phyloP scores from a whole-genome alignment of 2,113 vertebrate species.

The Geococcyx californianus region DNA sequence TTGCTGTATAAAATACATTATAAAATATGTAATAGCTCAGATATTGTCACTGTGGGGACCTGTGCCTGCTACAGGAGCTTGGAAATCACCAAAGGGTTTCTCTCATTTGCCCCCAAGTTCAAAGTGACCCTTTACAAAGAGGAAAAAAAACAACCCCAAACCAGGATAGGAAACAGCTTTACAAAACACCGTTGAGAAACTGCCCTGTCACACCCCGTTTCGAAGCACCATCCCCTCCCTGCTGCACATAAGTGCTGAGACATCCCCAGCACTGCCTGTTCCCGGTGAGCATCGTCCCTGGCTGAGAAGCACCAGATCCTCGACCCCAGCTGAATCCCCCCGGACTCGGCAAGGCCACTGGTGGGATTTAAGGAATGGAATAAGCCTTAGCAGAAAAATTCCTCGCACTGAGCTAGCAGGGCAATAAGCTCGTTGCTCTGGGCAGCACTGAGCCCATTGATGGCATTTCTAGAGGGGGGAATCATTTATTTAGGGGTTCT shows the following conservation, averaged over 20 bases:
- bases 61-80: background rate
- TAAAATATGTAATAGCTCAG: background rate
- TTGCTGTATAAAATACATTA: no score
- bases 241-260: constrained; percentile 2
- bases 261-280: background rate
- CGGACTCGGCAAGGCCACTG: background rate
- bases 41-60: background rate
- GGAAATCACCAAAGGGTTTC: background rate
- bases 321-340: fast-evolving
- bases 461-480: background rate
- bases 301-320: fast-evolving
- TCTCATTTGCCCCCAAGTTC: background rate
- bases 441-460: background rate
- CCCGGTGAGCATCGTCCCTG: background rate
- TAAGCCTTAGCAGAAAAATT: fast-evolving
- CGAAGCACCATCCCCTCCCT: constrained; percentile 34
- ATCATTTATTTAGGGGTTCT: background rate
- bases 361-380: background rate
- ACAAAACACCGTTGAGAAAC: constrained; percentile 34
- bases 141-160: background rate
- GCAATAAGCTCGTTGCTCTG: no score
- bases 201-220: constrained; percentile 2
- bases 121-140: background rate
- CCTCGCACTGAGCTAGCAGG: fast-evolving
- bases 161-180: background rate